Evolutionary conservation across 1,140 invertebrate species (phyloP).

Genomic region (Plutomurus gul): DNA sequence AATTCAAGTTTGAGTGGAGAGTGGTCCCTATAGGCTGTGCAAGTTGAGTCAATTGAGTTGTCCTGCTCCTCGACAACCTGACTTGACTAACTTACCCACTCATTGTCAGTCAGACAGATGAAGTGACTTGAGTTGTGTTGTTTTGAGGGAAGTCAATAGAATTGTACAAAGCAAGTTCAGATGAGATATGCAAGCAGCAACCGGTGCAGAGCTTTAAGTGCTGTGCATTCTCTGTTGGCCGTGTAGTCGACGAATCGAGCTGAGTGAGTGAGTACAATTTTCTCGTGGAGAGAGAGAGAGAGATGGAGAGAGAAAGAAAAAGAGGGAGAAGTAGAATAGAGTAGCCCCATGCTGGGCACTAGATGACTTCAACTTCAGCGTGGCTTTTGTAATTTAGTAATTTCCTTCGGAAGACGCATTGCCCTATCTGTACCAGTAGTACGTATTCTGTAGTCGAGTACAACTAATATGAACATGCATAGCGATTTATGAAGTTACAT

Average conservation of each 20-base stretch:
- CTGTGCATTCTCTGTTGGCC: not conserved
- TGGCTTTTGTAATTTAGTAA: slow-evolving; percentile 48
- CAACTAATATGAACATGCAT: not conserved
- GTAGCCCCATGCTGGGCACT: slow-evolving; percentile 39
- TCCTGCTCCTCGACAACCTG: not conserved
- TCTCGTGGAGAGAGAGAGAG: not conserved
- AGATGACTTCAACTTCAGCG: slow-evolving; percentile 44
- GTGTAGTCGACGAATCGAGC: too few species aligned
- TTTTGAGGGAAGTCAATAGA: not conserved
- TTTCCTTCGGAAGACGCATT: slow-evolving; percentile 43
- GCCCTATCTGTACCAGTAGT: not conserved
- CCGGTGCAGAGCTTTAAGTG: not conserved
- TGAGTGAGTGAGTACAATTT: not conserved
- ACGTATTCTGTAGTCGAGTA: not conserved
- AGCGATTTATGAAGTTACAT: too few species aligned
- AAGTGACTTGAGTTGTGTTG: not conserved
- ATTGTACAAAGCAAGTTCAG: not conserved
- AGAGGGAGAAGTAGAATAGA: slow-evolving; percentile 36
- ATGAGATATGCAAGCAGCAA: not conserved
- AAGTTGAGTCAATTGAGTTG: not conserved
- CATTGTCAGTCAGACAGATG: too few species aligned
- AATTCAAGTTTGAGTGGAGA: too few species aligned
- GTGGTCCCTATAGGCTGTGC: too few species aligned
- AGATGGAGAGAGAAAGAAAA: not conserved
- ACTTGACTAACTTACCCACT: not conserved